A percentile compares a stretch with the other conserved stretches of the same genome.
These are phyloP conservation scores for Brachionichthys hirsutus DNA, from an alignment of 2,113 vertebrate species.

Conservation along the genomic window DNA sequence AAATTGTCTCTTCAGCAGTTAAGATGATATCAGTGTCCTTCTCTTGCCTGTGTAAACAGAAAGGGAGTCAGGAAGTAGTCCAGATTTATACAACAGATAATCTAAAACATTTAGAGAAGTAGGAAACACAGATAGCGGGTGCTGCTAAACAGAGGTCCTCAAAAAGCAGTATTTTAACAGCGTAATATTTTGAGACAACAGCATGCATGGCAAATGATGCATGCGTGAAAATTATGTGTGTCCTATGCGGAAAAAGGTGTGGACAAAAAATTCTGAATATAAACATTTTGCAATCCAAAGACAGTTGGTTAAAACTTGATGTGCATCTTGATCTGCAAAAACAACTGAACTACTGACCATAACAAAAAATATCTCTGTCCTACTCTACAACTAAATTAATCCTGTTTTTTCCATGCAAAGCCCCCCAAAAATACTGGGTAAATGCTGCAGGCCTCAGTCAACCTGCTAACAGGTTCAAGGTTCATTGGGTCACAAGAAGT, in stretches of 20 bases:
- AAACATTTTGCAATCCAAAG: too few relatives aligned
- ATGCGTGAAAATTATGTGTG: too few relatives aligned
- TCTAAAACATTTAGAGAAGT: slow-evolving; percentile 27
- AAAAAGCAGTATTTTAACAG: neutral
- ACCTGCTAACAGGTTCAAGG: slow-evolving; percentile 32
- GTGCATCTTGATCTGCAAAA: too few relatives aligned
- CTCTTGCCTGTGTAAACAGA: slow-evolving; percentile 52
- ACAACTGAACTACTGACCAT: too few relatives aligned
- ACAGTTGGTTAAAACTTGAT: too few relatives aligned
- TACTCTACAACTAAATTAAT: too few relatives aligned
- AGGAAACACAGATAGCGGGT: neutral
- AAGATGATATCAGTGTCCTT: slow-evolving; percentile 57
- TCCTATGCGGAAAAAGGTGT: too few relatives aligned
- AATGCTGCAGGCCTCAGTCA: slow-evolving; percentile 37
- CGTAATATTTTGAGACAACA: neutral
- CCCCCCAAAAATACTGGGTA: neutral
- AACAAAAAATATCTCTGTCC: too few relatives aligned
- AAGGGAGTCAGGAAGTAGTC: slow-evolving; percentile 30
- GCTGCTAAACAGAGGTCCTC: neutral
- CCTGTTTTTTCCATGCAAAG: too few relatives aligned
- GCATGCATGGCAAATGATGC: too few relatives aligned
- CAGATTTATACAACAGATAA: slow-evolving; percentile 49
- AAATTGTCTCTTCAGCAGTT: slow-evolving; percentile 32
- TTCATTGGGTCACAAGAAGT: slow-evolving; percentile 35
- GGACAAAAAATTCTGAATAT: too few relatives aligned